Evolutionary conservation across 2,113 vertebrate genomes (phyloP), one percentile per base, ranked within the genome.

Genomic region (Ancistrus triradiatus): DNA sequence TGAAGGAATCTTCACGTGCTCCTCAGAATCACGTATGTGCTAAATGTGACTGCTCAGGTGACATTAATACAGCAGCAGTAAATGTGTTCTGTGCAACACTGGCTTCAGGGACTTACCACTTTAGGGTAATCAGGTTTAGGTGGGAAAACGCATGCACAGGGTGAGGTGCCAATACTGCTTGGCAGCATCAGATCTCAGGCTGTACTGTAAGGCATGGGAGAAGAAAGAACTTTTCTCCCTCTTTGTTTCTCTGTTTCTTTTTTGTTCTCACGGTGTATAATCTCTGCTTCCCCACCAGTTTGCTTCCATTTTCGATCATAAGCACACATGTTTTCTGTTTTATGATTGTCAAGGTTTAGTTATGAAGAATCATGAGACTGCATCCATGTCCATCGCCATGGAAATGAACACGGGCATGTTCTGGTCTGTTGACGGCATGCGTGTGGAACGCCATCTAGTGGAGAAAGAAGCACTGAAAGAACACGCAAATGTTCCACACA

Each of bases 391-490:
- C 14, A 19, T 50, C 37, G 38, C 11, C 3, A 43, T 21, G 17
- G 27, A 44, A 49, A 35, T 24, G 24, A 44, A 52, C 19, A 19
- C 44, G 35, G 40, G 8, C 8, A 51, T 13, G 13, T 4, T n/a
- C 42, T n/a, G n/a, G n/a, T n/a, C n/a, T n/a, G n/a, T n/a, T 44
- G 21, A 5, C 7, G 8, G 37, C 9, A 24, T 33, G 24, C 53
- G 65, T 27, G 40, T 47, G 24, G 9, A 24, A 15, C 53, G 47
- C 53, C 70, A 56, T 68, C 70, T 73, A 59, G 53, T 53, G 70
- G 52, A 53, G 31, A 28, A 48, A 38, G 10, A 15, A 22, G 8
- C 43, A 37, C 3, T 21, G 3, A 14, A 22, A 40, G 35, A 3
- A 46, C 3, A 31, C 3, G 27, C n/a, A n/a, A n/a, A n/a, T n/a